phyloP scores from a whole-genome alignment of 2,797 vertebrate species.

The Carduelis carduelis region DNA sequence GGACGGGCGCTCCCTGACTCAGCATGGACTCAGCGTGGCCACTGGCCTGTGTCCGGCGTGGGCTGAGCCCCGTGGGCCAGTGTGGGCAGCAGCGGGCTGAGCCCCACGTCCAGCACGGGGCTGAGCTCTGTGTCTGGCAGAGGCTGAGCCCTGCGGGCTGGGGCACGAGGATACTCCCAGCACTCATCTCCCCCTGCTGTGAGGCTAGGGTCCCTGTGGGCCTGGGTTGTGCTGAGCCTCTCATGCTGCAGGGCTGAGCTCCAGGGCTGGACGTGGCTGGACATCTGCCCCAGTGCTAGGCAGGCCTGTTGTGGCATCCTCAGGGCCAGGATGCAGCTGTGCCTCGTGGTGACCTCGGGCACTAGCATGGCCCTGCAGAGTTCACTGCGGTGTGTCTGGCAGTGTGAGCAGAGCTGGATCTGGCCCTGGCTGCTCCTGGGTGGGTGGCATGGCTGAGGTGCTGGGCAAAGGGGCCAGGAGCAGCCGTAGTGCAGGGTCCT shows the following conservation, averaged over 20 bases:
- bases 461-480: neutral
- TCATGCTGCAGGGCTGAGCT: neutral
- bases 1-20: neutral
- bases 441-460: fast-evolving
- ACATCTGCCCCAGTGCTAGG: fast-evolving
- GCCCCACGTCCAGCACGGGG: neutral
- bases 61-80: neutral
- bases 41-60: neutral
- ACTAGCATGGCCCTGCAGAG: fast-evolving
- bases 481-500: fast-evolving
- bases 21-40: neutral
- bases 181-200: neutral
- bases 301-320: neutral
- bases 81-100: neutral
- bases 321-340: fast-evolving
- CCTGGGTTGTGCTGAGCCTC: neutral
- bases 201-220: neutral
- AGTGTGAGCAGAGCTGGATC: fast-evolving
- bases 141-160: neutral
- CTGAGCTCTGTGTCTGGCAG: neutral
- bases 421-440: fast-evolving
- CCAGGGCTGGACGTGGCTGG: fast-evolving
- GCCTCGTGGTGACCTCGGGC: neutral
- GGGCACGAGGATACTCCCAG: fast-evolving
- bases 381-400: neutral